Base-by-base conservation (phyloP, 2,888 invertebrate genomes). In the Blera fallax region DNA sequence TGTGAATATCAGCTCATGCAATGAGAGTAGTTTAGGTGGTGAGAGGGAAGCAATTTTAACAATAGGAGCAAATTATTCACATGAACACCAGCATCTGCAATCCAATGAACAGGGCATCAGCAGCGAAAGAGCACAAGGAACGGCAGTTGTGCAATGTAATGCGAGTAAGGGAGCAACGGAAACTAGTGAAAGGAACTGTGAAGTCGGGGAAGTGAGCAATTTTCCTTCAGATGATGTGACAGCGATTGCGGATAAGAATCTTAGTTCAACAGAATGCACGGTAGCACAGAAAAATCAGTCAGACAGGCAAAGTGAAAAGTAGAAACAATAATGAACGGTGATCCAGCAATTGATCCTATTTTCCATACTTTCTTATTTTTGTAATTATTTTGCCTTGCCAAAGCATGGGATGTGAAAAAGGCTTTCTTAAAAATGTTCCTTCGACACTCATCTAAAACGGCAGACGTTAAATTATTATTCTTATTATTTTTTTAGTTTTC, bases 11-110 rank as follows among this genome's bases (percentile, higher is more conserved):
- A 73, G 50, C 34, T 14, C 52, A 24, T 40, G 40, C 48, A 54
- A 29, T 16, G 65, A 65, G 45, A 40, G 37, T 29, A 50, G 58
- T 76, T 76, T 67, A 50, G 65, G 11, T 37, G 56, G 65, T 29
- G 67, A 76, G 37, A 78, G 60, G 54, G 54, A 78, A 73, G 72
- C 37, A 73, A 73, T 54, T 67, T 67, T 67, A 73, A 83, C 83
- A 83, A 83, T 83, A 78, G 83, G 60, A 73, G 73, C 83, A 78
- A 83, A 83, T 83, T 83, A 73, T 73, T 78, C 83, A 78, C 73
- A 83, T 83, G 83, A 78, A 80, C 60, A 78, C 54, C 72, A 83
- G 67, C 50, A 62, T 60, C 69, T 60, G 52, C 83, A 73, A 54
- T 56, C 62, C 62, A 21, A 65, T 54, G 65, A 72, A 67, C 54